Base-by-base conservation (phyloP, 2,888 invertebrate genomes). In the Deilephila porcellus region DNA sequence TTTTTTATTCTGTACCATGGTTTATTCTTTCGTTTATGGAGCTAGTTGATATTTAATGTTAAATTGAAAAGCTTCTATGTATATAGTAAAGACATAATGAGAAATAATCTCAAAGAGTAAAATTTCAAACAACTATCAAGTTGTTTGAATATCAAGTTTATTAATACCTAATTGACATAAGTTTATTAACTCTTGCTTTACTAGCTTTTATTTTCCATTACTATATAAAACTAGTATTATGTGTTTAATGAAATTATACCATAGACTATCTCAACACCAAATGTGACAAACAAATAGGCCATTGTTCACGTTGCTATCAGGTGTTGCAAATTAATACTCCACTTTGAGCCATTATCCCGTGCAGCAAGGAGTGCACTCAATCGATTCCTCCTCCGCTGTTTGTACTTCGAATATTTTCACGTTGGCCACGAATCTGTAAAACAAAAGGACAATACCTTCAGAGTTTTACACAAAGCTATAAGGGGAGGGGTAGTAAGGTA, bases 401-500 rank as follows among this genome's bases (percentile, higher is more conserved):
- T 25, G 52, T 52, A 67, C 52, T 67, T 52, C 17, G 67, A 67
- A 52, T 52, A 52, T 45, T 67, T 67, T 7, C 67, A 25, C 52
- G 67, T 17, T 52, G 45, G 45, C 7, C 25, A 25, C 52, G 25
- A 20, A 67, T 64, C 37, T 45, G 20, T 72, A 64, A 56, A 64
- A 63, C 63, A 67, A 59, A 32, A 64, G 37, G 64, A 59, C 64
- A 37, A 72, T 67, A 34, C 59, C 56, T 37, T 64, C 25, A 19
- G 74, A 76, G 74, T 76, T 73, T 74, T 77, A 77, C 60, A 75
- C 73, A 76, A 77, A 79, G 67, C 52, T 67, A 67, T 45, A 67
- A 67, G 74, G 74, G 74, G 75, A 74, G 77, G 76, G 76, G 71
- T 67, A 20, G 53, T 73, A 71, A 73, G 77, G 74, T 76, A 77